phyloP scores from a whole-genome alignment of 1,140 invertebrate species.

The Plectrocnemia conspersa region DNA sequence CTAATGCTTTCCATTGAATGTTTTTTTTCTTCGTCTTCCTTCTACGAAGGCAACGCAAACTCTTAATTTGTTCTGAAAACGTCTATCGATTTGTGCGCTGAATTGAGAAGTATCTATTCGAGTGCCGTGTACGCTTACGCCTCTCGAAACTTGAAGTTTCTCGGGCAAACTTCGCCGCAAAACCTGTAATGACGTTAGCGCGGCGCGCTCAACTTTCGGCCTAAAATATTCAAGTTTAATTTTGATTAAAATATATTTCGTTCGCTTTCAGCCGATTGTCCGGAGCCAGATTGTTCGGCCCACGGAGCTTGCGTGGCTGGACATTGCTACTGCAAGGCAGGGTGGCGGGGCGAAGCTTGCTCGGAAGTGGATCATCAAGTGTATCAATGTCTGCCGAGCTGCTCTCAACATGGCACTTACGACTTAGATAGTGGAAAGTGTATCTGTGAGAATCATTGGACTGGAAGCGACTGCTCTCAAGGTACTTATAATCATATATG shows the following conservation, averaged over 20 bases:
- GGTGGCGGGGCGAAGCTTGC: constrained; percentile 91
- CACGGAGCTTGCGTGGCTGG: constrained; percentile 91
- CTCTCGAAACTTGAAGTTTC: too few species aligned
- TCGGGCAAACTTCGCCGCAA: too few species aligned
- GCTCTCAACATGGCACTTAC: constrained; percentile 85
- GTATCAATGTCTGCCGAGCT: constrained; percentile 82
- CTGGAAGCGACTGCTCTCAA: constrained; percentile 85
- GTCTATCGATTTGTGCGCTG: constrained; percentile 6
- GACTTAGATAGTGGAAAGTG: constrained; percentile 82
- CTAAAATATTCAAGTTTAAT: neutral
- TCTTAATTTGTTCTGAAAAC: constrained; percentile 24
- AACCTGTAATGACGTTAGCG: too few species aligned
- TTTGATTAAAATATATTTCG: neutral
- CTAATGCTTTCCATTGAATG: constrained; percentile 33
- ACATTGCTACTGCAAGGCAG: constrained; percentile 89
- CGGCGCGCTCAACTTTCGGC: neutral
- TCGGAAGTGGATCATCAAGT: constrained; percentile 81
- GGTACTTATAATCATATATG: constrained; percentile 51
- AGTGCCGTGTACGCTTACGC: neutral
- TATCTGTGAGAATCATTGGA: constrained; percentile 84
- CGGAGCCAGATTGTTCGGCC: constrained; percentile 81
- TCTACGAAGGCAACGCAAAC: constrained; percentile 7
- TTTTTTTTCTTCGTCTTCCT: constrained; percentile 26
- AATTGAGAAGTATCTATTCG: constrained; percentile 6
- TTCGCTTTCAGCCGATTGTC: constrained; percentile 65